Evolutionary conservation across 1,140 invertebrate genomes (phyloP), one percentile per base, ranked within the genome.

Genomic region (Hestina assimilis): DNA sequence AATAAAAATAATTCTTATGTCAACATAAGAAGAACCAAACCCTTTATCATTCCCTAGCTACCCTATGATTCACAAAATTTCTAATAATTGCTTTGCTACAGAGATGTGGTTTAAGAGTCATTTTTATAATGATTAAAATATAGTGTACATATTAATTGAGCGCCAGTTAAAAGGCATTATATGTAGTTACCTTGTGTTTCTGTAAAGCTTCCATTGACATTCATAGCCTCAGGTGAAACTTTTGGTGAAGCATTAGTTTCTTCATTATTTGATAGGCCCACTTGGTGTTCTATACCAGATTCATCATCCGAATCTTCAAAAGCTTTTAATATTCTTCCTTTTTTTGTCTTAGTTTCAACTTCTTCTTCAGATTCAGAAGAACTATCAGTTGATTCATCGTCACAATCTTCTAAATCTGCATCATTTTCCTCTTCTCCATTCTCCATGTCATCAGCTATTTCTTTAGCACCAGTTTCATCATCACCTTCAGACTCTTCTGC

Each of bases 241-340:
- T 31, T 47, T 20, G 15, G 52, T 33, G 19, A 19, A 24, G 58
- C 23, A 47, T 9, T 26, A 19, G 57, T 61, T 48, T 19, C 41
- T 31, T 63, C 48, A 35, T 53, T 54, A 24, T 43, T 56, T 33
- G 61, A 28, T 57, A 61, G 20, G 43, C 20, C 35, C 28, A 21
- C 38, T n/a, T 53, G 50, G 12, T 66, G 15, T 23, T 15, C 55
- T 15, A 14, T 6, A 48, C 2, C 8, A 29, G 55, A 59, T 66
- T 88, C 85, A 55, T 88, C 85, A 63, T 86, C 85, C 8, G 85
- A 87, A 69, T 81, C 80, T 66, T 84, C 77, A 62, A 83, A 79
- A 8, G 71, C 77, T 67, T 83, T 79, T 40, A 88, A 63, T 42
- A 89, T 75, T 67, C 85, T 62, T 5, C 78, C 58, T 61, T 79